Evolutionary conservation across 2,797 vertebrate species (phyloP), one percentile per base, ranked within the genome.

Genomic region (Phrynocephalus forsythii): DNA sequence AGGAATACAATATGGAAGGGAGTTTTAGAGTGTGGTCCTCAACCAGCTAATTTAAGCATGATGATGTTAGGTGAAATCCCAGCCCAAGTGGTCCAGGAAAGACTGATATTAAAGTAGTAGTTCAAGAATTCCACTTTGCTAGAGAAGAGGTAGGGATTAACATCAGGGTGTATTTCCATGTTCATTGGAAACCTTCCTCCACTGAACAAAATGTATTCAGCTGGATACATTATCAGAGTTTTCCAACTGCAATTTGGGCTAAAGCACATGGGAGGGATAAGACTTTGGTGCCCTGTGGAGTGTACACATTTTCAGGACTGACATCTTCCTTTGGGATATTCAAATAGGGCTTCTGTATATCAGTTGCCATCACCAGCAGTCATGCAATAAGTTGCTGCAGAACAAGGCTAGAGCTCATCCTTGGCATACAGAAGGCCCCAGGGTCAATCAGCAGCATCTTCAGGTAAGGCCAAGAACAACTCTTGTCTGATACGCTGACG

Each of bases 291-390:
- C 26, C 52, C 50, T 4, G 18, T 60, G 16, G 16, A 30, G 16
- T 15, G 18, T 79, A 79, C 6, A 60, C 16, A 7, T 8, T n/a
- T 63, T 79, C 18, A 30, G 30, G 16, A 16, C 9, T n/a, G 26
- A 60, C n/a, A 9, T 30, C 16, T 22, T 20, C 18, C 7, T 60
- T 44, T 48, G 56, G n/a, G n/a, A 63, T 63, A n/a, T n/a, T 7
- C 18, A 18, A 73, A 33, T 73, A 33, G 28, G n/a, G 10, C 38
- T 91, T 86, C 48, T 22, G 56, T 16, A 1, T 86, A 77, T 52
- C 50, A 93, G 83, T 80, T 89, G 90, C 73, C 60, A 89, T 80
- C 79, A 82, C 87, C 87, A 92, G 66, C 7, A 87, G 86, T 82
- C 86, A 76, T 76, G 10, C 24, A 48, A 48, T 20, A 63, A 63